Evolutionary conservation across 1,140 invertebrate genomes (phyloP), one percentile per base, ranked within the genome.

Genomic region (Copidosoma floridanum): DNA sequence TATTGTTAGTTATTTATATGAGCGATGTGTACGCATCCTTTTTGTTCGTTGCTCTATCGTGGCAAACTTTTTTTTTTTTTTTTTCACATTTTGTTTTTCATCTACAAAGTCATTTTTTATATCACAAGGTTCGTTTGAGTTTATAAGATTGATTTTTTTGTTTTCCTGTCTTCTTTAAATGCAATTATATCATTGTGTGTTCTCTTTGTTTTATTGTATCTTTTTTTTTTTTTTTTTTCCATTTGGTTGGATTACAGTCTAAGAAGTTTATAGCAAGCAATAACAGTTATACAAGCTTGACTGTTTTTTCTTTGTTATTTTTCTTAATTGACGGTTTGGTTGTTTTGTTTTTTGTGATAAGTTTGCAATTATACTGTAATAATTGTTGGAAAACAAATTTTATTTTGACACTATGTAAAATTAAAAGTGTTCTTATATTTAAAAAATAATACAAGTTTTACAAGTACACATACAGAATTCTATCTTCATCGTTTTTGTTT

Each of bases 241-340:
- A 29, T 56, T 62, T 51, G 51, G 57, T 57, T 56, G 27, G 53
- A 26, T 44, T 26, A 29, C 57, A 56, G 1, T 43, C 38, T 56
- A 56, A 51, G n/a, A 37, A 20, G 26, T 56, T 44, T 56, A 23
- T 61, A 55, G 46, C 4, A 62, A 57, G 38, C 23, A 18, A 44
- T 56, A 57, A 62, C 60, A 61, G 55, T 54, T 54, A 55, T 62
- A 56, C 24, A 62, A 61, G 52, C 44, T 44, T 61, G 52, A 62
- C 47, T 56, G n/a, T n/a, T n/a, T n/a, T n/a, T n/a, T n/a, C n/a
- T n/a, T n/a, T n/a, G n/a, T n/a, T n/a, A n/a, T 62, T 53, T 62
- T 47, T 53, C 60, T 62, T 62, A 62, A 62, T 62, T 62, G 60
- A 62, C 53, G 60, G 57, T 62, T n/a, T n/a, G n/a, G n/a, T n/a